Evolutionary conservation across 1,140 invertebrate genomes (phyloP).

Genomic region (Drosophila melanica): DNA sequence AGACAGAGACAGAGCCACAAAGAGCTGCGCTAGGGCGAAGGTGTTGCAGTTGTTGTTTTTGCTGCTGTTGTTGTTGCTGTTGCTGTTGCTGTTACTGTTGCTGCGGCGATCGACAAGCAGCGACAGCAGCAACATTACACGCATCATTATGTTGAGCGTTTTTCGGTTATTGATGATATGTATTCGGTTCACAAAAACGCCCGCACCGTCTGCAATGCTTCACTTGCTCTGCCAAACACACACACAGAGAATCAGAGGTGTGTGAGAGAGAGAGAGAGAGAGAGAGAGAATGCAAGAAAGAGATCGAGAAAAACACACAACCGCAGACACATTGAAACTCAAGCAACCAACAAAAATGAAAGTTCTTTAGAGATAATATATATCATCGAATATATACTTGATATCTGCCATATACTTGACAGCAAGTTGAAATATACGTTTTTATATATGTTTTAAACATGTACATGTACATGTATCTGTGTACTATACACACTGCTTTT

Average conservation of each 20-base stretch:
- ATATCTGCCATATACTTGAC: too few relatives aligned
- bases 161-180: slow-evolving; percentile 71
- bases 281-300: not conserved
- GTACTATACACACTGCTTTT: too few relatives aligned
- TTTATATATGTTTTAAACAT: too few relatives aligned
- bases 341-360: slow-evolving; percentile 29
- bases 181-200: slow-evolving; percentile 41
- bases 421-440: too few relatives aligned
- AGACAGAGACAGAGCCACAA: slow-evolving; percentile 7
- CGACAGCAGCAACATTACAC: slow-evolving; percentile 70
- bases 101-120: slow-evolving; percentile 26
- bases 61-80: not conserved
- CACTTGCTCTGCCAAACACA: slow-evolving; percentile 13
- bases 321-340: slow-evolving; percentile 1
- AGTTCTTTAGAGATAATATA: not conserved
- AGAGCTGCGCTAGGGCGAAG: slow-evolving; percentile 5
- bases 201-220: slow-evolving; percentile 37
- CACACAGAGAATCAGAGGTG: not conserved
- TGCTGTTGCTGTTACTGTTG: slow-evolving; percentile 9
- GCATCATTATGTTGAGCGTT: slow-evolving; percentile 70
- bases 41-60: slow-evolving; percentile 25
- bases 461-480: too few relatives aligned
- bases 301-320: not conserved
- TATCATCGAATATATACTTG: not conserved
- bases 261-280: not conserved